A percentile compares a stretch with the other conserved stretches of the same genome.
phyloP scores from a whole-genome alignment of 2,888 invertebrate species.

The Cecidostiba fungosa region DNA sequence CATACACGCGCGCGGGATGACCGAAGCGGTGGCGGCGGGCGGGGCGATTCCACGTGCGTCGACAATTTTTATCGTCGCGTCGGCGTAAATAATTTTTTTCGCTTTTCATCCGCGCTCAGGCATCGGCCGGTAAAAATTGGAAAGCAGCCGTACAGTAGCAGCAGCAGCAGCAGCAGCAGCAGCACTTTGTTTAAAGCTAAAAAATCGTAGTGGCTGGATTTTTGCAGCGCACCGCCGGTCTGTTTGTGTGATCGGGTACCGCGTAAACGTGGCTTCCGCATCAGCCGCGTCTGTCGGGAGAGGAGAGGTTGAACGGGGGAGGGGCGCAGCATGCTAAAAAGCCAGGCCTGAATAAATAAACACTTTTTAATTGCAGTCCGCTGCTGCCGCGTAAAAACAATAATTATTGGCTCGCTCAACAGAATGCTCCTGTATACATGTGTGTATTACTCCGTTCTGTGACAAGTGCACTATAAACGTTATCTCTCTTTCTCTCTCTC shows the following conservation, averaged over 20 bases:
- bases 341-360: slow-evolving; percentile 79
- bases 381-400: slow-evolving; percentile 78
- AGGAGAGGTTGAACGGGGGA: slow-evolving; percentile 66
- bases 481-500: slow-evolving; percentile 37
- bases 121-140: slow-evolving; percentile 45
- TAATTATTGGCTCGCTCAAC: slow-evolving; percentile 78
- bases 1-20: no score
- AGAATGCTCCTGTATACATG: slow-evolving; percentile 64
- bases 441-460: slow-evolving; percentile 68
- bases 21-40: not conserved
- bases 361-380: slow-evolving; percentile 80
- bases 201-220: slow-evolving; percentile 69
- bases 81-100: slow-evolving; percentile 59
- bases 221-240: slow-evolving; percentile 40
- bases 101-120: not conserved
- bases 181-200: slow-evolving; percentile 71
- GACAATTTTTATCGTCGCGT: slow-evolving; percentile 62
- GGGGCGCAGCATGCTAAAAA: slow-evolving; percentile 75
- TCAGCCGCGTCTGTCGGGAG: slow-evolving; percentile 37
- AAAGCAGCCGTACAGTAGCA: slow-evolving; percentile 24
- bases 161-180: slow-evolving; percentile 62
- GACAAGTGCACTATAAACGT: slow-evolving; percentile 68
- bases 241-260: slow-evolving; percentile 60
- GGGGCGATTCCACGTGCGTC: slow-evolving; percentile 57
- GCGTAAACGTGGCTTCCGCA: slow-evolving; percentile 58